phyloP scores from a whole-genome alignment of 2,113 vertebrate genomes.

The Alligator sinensis region DNA sequence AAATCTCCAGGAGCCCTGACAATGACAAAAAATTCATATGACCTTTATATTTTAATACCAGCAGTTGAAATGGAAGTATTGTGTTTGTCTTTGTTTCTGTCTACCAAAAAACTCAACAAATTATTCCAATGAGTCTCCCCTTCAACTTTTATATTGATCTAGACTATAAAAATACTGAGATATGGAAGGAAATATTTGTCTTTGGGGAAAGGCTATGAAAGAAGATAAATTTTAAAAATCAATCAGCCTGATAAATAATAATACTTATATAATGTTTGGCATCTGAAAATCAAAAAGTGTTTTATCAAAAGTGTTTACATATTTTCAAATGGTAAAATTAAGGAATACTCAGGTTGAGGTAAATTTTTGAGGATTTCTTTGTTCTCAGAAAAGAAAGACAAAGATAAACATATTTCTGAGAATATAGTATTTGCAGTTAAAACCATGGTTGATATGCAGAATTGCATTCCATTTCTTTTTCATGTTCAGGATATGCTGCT shows the following conservation, averaged over 20 bases:
- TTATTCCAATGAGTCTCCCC: background rate
- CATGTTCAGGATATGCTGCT: background rate
- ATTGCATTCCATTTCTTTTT: background rate
- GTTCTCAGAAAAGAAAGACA: background rate
- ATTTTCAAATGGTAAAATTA: background rate
- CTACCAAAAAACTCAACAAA: background rate
- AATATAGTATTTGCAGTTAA: background rate
- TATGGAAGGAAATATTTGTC: background rate
- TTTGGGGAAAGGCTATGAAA: background rate
- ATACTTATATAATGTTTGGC: background rate
- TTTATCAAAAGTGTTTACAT: background rate
- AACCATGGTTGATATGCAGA: background rate
- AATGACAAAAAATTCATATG: background rate
- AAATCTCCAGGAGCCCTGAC: background rate
- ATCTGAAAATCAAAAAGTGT: background rate
- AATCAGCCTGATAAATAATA: background rate
- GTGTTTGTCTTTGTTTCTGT: background rate
- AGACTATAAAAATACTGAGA: background rate
- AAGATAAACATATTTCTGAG: background rate
- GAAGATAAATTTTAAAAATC: background rate
- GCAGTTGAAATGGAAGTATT: background rate
- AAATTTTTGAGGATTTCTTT: background rate
- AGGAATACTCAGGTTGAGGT: background rate
- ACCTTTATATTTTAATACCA: background rate
- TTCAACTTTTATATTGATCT: background rate